Evolutionary conservation across 2,888 invertebrate species (phyloP).

Genomic region (Nomada fucata): DNA sequence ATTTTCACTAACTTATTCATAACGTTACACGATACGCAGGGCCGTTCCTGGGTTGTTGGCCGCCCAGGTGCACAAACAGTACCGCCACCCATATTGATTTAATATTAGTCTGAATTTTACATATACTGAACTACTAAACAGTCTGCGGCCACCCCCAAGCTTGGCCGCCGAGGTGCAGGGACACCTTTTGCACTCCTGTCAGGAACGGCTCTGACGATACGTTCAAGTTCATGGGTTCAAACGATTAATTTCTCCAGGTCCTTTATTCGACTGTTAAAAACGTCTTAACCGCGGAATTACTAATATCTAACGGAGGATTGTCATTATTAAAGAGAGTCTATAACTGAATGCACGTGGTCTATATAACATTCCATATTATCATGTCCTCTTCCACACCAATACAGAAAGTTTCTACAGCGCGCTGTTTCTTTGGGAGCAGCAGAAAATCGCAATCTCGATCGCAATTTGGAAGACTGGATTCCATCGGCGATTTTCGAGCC

Average conservation of each 20-base stretch:
- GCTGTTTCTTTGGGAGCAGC: background rate
- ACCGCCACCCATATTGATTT: too few species aligned
- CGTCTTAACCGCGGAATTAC: background rate
- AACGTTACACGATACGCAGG: conserved; percentile 1
- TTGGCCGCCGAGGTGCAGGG: too few species aligned
- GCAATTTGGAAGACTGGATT: conserved; percentile 20
- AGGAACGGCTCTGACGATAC: too few species aligned
- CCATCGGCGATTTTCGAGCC: background rate
- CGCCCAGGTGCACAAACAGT: too few species aligned
- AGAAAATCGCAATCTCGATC: background rate
- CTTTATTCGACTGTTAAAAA: background rate
- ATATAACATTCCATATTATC: conserved; percentile 40
- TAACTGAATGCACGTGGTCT: background rate
- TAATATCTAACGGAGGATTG: conserved; percentile 9
- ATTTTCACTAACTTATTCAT: conserved; percentile 11
- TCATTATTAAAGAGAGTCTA: background rate
- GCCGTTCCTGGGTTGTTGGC: too few species aligned
- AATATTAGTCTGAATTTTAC: too few species aligned
- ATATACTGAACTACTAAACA: background rate
- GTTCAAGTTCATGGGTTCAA: too few species aligned
- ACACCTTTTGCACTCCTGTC: too few species aligned
- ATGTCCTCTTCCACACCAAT: conserved; percentile 24
- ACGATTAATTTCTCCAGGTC: background rate
- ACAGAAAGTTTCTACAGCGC: background rate
- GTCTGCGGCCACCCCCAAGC: too few species aligned